Evolutionary conservation across 1,140 invertebrate genomes (phyloP), one percentile per base, ranked within the genome.

Genomic region (Leptoteleia sp.): DNA sequence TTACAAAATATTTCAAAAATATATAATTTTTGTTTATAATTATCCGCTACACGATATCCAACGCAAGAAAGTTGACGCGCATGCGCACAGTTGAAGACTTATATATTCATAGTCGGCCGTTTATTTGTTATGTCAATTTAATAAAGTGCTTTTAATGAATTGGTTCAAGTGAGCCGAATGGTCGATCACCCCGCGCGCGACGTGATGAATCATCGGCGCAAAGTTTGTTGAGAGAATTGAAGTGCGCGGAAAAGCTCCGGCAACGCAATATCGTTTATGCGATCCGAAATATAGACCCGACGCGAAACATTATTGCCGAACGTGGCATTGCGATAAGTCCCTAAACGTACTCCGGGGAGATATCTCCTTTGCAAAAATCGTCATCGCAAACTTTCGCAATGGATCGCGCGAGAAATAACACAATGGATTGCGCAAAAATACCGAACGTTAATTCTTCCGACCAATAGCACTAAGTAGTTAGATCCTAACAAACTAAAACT

Each of bases 131-230:
- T 81, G 81, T 84, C 83, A 85, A 88, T 88, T 86, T 83, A 85
- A 86, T 85, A 88, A 87, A 88, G 86, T 88, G 86, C 84, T 81
- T 82, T 81, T 88, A 85, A 85, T 87, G 84, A 84, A 88, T 88
- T 68, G 70, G 59, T 25, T 68, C 31, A 42, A 70, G 43, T 22
- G 67, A 48, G 65, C 55, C 9, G 52, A 42, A 9, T 59, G 62
- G 62, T 73, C 72, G 68, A 76, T 80, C 72, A 78, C 62, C 48
- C 6, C 6, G 47, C 35, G 72, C 5, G 47, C 55, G 68, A 73
- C 65, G 62, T 48, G 76, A 79, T 83, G 82, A 83, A 77, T 83
- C 82, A 83, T 81, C 80, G 72, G 59, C 38, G 37, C 71, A 79
- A 80, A 81, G 68, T 80, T 77, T 76, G 59, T 35, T 52, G 54